A percentile compares a stretch with the other conserved stretches of the same genome.
Conservation (phyloP, 2,797 vertebrate species). For the Eulemur rubriventer region DNA sequence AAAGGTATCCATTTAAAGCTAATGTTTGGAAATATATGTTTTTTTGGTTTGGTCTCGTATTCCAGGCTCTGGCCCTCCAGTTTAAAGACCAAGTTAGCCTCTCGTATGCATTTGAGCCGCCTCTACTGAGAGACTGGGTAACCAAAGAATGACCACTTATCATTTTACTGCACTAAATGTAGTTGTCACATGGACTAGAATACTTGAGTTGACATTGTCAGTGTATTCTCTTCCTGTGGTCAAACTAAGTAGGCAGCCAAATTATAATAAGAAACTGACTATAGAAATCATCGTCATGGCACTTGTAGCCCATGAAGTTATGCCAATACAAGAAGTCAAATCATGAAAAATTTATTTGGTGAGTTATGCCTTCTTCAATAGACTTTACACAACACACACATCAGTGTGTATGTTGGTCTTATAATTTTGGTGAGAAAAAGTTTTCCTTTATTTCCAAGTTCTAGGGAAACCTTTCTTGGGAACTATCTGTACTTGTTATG, state of each 20-base stretch:
- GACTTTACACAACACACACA: background rate
- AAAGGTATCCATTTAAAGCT: constrained; percentile 10
- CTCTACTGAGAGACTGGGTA: background rate
- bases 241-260: background rate
- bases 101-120: background rate
- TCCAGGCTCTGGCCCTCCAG: background rate
- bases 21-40: background rate
- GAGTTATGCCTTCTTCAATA: background rate
- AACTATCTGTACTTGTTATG: background rate
- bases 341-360: constrained; percentile 16
- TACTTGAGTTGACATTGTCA: constrained; percentile 14
- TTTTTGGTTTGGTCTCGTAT: constrained; percentile 15
- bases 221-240: constrained; percentile 6
- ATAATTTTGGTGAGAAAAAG: background rate
- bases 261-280: background rate
- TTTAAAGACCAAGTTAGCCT: constrained; percentile 19
- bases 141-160: background rate
- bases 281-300: background rate
- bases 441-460: background rate
- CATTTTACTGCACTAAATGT: background rate
- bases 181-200: background rate
- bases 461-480: background rate
- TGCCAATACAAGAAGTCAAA: background rate
- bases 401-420: background rate
- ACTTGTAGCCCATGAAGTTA: background rate